Conservation (phyloP, 2,113 vertebrate species). For the Mesoclemmys tuberculata region DNA sequence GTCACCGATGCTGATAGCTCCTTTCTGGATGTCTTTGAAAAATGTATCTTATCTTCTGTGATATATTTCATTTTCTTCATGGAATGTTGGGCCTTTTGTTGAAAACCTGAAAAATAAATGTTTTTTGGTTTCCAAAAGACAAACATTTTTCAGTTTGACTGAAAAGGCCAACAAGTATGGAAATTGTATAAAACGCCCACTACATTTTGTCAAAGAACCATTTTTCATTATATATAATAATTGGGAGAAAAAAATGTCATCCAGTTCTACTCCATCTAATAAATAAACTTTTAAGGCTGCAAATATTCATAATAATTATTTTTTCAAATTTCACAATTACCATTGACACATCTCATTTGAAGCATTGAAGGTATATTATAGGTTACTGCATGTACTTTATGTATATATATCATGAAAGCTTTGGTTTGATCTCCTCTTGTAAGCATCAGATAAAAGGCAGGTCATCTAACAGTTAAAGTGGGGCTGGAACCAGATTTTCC, state of each 20-base stretch:
- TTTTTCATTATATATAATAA: background rate
- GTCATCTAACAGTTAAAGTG: background rate
- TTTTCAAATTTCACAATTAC: background rate
- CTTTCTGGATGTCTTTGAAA: background rate
- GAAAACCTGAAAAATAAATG: background rate
- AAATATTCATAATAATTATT: background rate
- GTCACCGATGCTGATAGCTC: background rate
- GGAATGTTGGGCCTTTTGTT: background rate
- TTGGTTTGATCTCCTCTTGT: background rate
- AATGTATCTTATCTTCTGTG: background rate
- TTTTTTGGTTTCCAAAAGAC: background rate
- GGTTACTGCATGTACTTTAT: background rate
- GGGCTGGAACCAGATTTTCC: background rate
- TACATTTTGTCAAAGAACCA: background rate
- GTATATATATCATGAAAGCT: background rate
- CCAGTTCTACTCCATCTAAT: background rate
- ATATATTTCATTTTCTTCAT: background rate
- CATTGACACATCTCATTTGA: background rate
- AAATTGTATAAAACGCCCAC: background rate
- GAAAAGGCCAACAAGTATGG: background rate
- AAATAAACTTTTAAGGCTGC: background rate
- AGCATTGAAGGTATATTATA: background rate
- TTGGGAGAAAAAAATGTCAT: background rate
- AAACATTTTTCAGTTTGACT: background rate
- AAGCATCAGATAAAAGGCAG: too few species aligned